These are phyloP conservation scores for Platyscapa corneri DNA, from an alignment of 1,140 invertebrate genomes.

Conservation along the genomic window DNA sequence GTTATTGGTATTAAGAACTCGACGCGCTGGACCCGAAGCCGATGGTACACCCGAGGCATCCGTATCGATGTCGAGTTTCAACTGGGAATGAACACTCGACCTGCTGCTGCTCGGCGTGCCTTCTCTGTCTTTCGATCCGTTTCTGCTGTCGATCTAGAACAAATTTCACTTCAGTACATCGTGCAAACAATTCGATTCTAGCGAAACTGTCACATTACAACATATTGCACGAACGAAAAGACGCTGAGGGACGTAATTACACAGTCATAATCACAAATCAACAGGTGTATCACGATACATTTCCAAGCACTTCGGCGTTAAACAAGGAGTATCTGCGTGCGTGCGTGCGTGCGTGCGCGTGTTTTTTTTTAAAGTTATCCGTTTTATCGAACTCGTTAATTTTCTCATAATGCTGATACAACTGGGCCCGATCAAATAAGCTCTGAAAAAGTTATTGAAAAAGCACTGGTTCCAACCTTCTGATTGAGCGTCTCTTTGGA, in stretches of 20 bases:
- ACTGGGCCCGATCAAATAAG: not conserved
- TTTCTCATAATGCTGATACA: not conserved
- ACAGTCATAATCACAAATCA: too few relatives aligned
- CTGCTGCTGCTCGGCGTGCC: slow-evolving; percentile 58
- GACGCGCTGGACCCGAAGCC: not conserved
- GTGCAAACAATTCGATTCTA: too few relatives aligned
- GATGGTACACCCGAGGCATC: not conserved
- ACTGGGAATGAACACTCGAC: slow-evolving; percentile 2
- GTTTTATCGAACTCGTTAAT: too few relatives aligned
- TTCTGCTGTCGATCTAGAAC: slow-evolving; percentile 47
- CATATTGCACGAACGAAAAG: too few relatives aligned
- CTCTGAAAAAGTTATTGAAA: not conserved
- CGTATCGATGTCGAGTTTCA: slow-evolving; percentile 4
- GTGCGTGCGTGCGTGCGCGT: too few relatives aligned
- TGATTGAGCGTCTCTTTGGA: slow-evolving; percentile 58
- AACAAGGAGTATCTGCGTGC: too few relatives aligned
- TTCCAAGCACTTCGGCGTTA: too few relatives aligned
- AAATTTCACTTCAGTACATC: too few relatives aligned
- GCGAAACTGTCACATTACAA: too few relatives aligned
- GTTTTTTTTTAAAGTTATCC: too few relatives aligned
- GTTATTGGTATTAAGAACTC: slow-evolving; percentile 57
- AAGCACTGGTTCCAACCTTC: slow-evolving; percentile 53
- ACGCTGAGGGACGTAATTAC: too few relatives aligned
- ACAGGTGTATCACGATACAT: too few relatives aligned
- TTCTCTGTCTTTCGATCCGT: slow-evolving; percentile 65